Percentiles rank a stretch among this genome's conserved stretches.
Conservation (phyloP, 1,140 invertebrate species). For the Phenacoccus solenopsis region DNA sequence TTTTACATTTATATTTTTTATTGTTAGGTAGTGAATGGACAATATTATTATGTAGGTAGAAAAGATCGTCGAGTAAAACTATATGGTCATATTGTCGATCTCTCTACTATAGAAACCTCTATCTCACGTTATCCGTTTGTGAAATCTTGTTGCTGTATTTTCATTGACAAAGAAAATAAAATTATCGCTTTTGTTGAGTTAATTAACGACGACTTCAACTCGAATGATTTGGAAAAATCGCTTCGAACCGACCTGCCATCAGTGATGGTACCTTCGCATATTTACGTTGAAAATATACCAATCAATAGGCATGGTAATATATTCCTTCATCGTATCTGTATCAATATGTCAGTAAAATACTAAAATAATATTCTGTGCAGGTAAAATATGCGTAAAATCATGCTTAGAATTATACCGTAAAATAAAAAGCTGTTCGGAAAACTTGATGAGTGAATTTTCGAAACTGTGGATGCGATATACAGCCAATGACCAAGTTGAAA, state of each 20-base stretch:
- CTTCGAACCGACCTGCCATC: not conserved
- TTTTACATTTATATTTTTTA: not conserved
- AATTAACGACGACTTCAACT: not conserved
- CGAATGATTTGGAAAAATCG: not conserved
- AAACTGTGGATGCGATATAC: not conserved
- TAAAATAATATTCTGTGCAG: not conserved
- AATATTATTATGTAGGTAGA: slow-evolving; percentile 33
- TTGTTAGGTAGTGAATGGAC: slow-evolving; percentile 21
- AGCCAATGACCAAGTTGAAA: not conserved
- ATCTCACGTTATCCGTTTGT: slow-evolving; percentile 11
- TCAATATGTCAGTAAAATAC: no score
- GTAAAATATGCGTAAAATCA: not conserved
- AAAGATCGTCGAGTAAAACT: slow-evolving; percentile 36
- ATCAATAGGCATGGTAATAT: slow-evolving; percentile 34
- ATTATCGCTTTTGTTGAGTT: slow-evolving; percentile 18
- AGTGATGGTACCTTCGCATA: not conserved
- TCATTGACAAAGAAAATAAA: slow-evolving; percentile 14
- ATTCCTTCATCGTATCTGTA: slow-evolving; percentile 16
- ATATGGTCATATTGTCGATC: slow-evolving; percentile 34
- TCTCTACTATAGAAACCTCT: slow-evolving; percentile 33
- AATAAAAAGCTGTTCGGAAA: not conserved
- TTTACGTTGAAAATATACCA: slow-evolving; percentile 27
- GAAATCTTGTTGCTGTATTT: slow-evolving; percentile 18
- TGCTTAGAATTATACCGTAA: not conserved
- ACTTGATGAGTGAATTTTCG: not conserved